These are phyloP conservation scores for Homarus americanus DNA, from an alignment of 1,140 invertebrate genomes.

Conservation along the genomic window DNA sequence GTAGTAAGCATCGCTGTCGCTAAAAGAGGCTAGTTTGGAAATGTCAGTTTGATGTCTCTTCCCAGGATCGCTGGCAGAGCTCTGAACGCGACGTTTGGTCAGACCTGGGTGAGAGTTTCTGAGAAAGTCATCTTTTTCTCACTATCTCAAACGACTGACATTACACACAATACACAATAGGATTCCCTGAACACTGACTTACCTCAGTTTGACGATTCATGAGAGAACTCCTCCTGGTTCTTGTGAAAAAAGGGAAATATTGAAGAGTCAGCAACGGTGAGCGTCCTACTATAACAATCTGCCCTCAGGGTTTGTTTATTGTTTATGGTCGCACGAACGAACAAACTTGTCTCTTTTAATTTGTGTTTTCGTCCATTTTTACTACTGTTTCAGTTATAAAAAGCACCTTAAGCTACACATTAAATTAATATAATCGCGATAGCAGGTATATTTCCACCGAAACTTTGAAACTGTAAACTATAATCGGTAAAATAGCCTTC, in stretches of 20 bases:
- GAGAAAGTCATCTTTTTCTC: constrained; percentile 65
- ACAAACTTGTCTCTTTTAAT: constrained; percentile 63
- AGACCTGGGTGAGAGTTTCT: constrained; percentile 64
- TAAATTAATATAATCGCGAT: neutral
- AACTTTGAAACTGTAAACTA: constrained; percentile 31
- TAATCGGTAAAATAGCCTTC: constrained; percentile 68
- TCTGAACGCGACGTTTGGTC: constrained; percentile 54
- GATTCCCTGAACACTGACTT: constrained; percentile 39
- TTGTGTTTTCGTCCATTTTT: constrained; percentile 48
- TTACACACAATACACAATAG: neutral
- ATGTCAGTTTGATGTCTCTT: constrained; percentile 26
- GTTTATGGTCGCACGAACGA: constrained; percentile 73
- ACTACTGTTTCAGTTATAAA: neutral
- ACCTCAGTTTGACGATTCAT: constrained; percentile 58
- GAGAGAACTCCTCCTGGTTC: constrained; percentile 58
- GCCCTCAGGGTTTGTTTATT: constrained; percentile 72
- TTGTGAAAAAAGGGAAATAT: constrained; percentile 55
- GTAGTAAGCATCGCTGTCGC: neutral
- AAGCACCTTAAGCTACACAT: neutral
- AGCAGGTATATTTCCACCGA: neutral
- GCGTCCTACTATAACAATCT: constrained; percentile 52
- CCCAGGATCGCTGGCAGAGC: constrained; percentile 29
- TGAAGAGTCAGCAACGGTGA: constrained; percentile 40
- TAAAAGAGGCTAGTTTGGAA: neutral
- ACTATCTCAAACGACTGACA: constrained; percentile 42